Conservation (phyloP, 2,113 vertebrate species). For the mouse (Mus musculus) region DNA sequence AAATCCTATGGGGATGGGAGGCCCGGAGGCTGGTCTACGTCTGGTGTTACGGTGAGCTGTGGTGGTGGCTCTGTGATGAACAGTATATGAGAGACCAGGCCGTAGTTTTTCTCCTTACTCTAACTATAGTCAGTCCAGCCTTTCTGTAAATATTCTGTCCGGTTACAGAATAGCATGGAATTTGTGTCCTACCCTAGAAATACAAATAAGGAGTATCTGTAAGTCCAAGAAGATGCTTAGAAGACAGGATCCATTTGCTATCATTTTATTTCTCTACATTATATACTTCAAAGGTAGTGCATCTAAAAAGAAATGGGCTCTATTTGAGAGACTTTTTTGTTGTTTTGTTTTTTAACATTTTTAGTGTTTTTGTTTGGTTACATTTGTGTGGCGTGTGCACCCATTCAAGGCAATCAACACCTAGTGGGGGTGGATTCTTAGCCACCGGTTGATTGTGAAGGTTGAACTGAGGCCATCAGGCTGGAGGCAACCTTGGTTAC, state of each 20-base stretch:
- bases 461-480: not conserved
- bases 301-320: not conserved
- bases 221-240: not conserved
- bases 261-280: not conserved
- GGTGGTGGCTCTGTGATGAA: not conserved
- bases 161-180: not conserved
- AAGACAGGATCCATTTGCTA: not conserved
- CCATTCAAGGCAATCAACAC: not conserved
- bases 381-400: not conserved
- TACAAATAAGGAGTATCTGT: not conserved
- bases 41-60: not conserved
- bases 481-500: not conserved
- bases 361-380: not conserved
- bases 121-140: not conserved
- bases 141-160: not conserved
- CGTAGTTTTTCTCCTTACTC: not conserved
- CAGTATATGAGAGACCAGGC: not conserved
- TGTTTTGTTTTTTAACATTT: not conserved
- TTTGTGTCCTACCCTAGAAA: not conserved
- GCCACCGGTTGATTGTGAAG: too few species aligned
- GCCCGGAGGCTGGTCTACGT: not conserved
- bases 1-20: not conserved
- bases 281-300: not conserved
- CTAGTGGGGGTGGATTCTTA: not conserved
- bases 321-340: not conserved